Conservation (phyloP, 1,140 invertebrate species). For the Charaxes varanes region DNA sequence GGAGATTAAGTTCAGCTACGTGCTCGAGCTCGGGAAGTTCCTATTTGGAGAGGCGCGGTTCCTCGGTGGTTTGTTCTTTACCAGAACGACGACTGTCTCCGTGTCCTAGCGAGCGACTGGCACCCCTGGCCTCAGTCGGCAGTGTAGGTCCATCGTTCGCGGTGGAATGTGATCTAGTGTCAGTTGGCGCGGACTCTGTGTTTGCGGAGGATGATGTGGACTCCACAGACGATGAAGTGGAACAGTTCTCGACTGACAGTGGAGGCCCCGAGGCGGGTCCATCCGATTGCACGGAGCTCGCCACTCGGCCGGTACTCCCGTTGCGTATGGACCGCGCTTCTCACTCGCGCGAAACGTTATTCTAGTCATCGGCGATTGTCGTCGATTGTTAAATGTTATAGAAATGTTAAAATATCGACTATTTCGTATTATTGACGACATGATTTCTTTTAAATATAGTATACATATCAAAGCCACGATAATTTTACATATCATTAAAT, state of each 20-base stretch:
- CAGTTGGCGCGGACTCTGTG: constrained; percentile 83
- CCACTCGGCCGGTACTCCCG: constrained; percentile 39
- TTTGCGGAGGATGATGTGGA: constrained; percentile 81
- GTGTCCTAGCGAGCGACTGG: constrained; percentile 82
- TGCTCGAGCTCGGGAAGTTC: constrained; percentile 88
- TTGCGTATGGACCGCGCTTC: constrained; percentile 42
- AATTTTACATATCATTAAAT: constrained; percentile 48
- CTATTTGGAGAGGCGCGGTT: constrained; percentile 85
- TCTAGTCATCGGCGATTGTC: constrained; percentile 44
- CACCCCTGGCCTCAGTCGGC: constrained; percentile 85
- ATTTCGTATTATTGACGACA: constrained; percentile 12
- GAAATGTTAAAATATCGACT: constrained; percentile 58
- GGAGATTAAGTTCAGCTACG: constrained; percentile 85
- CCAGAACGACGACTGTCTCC: constrained; percentile 82
- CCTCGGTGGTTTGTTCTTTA: constrained; percentile 82
- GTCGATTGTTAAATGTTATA: constrained; percentile 50
- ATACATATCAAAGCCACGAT: constrained; percentile 25
- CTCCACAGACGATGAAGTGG: constrained; percentile 87
- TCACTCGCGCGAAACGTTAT: constrained; percentile 62
- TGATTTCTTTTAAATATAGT: constrained; percentile 5
- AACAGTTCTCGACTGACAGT: constrained; percentile 86
- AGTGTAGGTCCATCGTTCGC: constrained; percentile 81
- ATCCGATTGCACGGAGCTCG: constrained; percentile 47
- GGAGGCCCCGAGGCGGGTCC: constrained; percentile 64
- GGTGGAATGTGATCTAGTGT: constrained; percentile 81